Conservation (phyloP, 2,113 vertebrate genomes). For the Ceyx margarethae region DNA sequence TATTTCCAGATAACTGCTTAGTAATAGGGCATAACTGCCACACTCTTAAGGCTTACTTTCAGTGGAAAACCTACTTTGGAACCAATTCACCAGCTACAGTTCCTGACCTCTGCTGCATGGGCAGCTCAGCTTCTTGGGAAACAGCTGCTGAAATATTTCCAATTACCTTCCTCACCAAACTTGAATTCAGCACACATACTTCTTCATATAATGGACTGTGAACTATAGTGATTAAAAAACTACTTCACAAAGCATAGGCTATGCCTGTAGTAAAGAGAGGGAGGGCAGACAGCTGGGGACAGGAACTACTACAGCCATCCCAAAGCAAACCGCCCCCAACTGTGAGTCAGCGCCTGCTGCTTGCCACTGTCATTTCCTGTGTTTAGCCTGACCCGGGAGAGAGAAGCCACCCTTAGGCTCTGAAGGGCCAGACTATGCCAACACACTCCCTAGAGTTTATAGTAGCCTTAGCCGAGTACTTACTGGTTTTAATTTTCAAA, state of each 20-base stretch:
- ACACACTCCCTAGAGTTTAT: neutral
- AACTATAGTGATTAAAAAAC: neutral
- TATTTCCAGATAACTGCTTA: neutral
- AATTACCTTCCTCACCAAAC: neutral
- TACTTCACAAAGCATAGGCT: neutral
- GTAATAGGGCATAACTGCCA: neutral
- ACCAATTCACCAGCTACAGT: neutral
- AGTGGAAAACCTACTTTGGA: slow-evolving; percentile 4
- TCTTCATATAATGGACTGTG: neutral
- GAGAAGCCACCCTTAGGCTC: slow-evolving; percentile 3
- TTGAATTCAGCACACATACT: neutral
- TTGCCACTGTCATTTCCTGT: slow-evolving; percentile 9
- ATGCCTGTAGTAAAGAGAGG: neutral
- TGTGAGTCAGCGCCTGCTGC: slow-evolving; percentile 4
- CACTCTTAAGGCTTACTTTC: neutral
- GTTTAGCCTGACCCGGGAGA: neutral
- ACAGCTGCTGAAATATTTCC: neutral
- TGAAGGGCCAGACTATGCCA: neutral
- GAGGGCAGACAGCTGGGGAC: slow-evolving; percentile 9
- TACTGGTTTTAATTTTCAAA: neutral
- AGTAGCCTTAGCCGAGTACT: neutral
- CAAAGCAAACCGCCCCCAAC: neutral
- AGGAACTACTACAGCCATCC: slow-evolving; percentile 24
- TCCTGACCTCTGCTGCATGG: neutral
- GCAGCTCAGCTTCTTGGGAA: neutral